A percentile compares a stretch with the other conserved stretches of the same genome.
phyloP scores from a whole-genome alignment of 2,113 vertebrate genomes.

The Prionailurus viverrinus region DNA sequence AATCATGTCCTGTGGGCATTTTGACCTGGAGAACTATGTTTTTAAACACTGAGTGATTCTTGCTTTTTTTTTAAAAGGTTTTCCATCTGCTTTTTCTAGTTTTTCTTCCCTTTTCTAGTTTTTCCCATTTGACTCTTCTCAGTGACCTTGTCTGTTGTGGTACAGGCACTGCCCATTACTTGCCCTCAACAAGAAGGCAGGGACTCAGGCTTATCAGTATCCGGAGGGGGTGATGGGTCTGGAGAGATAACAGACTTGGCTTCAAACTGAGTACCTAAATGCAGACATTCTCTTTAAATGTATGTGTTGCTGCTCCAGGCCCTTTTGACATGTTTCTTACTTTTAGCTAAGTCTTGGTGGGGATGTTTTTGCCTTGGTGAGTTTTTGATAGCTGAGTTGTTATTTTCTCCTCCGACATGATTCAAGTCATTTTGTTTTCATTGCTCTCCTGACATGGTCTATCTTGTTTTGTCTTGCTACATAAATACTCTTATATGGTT shows the following conservation, averaged over 20 bases:
- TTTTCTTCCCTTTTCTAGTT: background rate
- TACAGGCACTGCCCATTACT: background rate
- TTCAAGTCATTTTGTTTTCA: background rate
- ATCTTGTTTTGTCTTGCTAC: background rate
- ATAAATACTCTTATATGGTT: background rate
- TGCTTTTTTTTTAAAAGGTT: background rate
- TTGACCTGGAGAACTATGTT: background rate
- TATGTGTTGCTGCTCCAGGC: background rate
- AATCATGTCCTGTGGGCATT: background rate
- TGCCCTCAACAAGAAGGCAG: background rate
- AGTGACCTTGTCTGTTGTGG: background rate
- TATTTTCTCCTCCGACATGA: background rate
- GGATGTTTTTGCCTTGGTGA: background rate
- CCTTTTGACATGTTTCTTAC: background rate
- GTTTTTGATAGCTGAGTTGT: background rate
- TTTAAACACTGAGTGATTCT: background rate
- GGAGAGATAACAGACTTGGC: background rate
- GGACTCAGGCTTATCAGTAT: rapidly evolving
- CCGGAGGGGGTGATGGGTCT: too few species aligned
- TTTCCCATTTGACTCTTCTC: background rate
- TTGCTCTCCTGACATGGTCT: background rate
- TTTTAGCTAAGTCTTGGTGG: background rate
- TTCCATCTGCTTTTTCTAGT: background rate
- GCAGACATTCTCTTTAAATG: background rate
- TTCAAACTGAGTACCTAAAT: background rate